Percentiles rank a stretch among this genome's conserved stretches.
Evolutionary conservation across 53 echinoderm and acorn worm species (phyloP).

Genomic region (Holothuria scabra): DNA sequence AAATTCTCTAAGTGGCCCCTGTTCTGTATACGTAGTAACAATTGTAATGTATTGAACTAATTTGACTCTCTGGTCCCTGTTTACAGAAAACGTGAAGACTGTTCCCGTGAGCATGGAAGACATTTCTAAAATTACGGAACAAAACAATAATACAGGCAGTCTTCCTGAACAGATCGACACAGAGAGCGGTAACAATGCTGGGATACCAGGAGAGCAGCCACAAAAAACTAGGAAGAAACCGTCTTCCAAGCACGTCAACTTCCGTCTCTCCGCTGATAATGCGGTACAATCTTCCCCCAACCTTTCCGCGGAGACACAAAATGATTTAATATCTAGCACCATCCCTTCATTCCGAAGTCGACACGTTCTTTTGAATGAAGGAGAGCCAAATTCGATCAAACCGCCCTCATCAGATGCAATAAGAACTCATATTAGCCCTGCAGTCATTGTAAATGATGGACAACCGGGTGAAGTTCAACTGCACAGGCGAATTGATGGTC

Average conservation of each 20-base stretch:
- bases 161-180: neutral
- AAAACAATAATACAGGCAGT: neutral
- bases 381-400: neutral
- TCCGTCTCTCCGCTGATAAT: constrained; percentile 20
- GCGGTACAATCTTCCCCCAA: neutral
- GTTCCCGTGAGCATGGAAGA: constrained; percentile 42
- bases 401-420: neutral
- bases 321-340: neutral
- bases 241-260: constrained; percentile 35
- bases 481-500: constrained; percentile 78
- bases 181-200: neutral
- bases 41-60: no score
- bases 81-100: constrained; percentile 32
- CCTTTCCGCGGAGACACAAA: neutral
- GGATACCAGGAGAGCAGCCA: no score
- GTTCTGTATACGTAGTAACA: no score
- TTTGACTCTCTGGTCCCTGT: no score
- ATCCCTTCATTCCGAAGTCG: constrained; percentile 3
- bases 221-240: no score
- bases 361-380: neutral
- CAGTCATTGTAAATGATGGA: constrained; percentile 2
- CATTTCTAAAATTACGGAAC: neutral
- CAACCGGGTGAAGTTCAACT: constrained; percentile 13
- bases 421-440: constrained; percentile 5
- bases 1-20: no score